Conservation (phyloP, 2,888 invertebrate genomes). For the Anagyrus pseudococci region DNA sequence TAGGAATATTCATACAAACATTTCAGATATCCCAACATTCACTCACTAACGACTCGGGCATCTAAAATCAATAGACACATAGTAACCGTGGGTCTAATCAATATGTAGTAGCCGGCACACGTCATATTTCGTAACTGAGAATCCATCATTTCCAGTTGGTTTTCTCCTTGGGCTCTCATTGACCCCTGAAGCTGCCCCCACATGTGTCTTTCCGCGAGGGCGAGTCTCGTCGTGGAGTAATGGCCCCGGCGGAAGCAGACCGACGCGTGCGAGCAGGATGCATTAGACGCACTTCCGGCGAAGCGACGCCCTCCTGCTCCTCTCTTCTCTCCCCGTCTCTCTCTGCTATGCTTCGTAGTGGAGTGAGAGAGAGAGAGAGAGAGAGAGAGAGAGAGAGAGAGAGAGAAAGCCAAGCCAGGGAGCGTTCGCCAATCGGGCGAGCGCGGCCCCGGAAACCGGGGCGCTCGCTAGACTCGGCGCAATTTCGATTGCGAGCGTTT, state of each 20-base stretch:
- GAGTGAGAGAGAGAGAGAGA: conserved; percentile 19
- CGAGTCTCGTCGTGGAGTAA: conserved; percentile 48
- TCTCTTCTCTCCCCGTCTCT: no score
- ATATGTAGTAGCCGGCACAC: no score
- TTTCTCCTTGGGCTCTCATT: background rate
- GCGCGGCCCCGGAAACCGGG: background rate
- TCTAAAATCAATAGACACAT: no score
- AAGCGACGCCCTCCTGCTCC: conserved; percentile 52
- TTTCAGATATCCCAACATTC: no score
- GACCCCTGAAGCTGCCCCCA: background rate
- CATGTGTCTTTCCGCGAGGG: conserved; percentile 1
- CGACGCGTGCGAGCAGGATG: conserved; percentile 63
- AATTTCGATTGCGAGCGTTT: no score
- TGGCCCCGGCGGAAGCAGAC: conserved; percentile 59
- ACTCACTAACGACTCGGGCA: no score
- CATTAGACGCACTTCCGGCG: conserved; percentile 70
- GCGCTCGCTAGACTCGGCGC: no score
- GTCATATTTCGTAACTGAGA: no score
- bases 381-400: background rate
- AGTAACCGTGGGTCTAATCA: no score
- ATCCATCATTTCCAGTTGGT: background rate
- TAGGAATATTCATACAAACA: no score
- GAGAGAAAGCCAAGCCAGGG: no score
- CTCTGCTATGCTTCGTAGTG: conserved; percentile 38
- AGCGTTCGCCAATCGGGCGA: conserved; percentile 17